Base-by-base conservation (phyloP, 2,797 vertebrate genomes). In the Mormyrus hasselquistii region DNA sequence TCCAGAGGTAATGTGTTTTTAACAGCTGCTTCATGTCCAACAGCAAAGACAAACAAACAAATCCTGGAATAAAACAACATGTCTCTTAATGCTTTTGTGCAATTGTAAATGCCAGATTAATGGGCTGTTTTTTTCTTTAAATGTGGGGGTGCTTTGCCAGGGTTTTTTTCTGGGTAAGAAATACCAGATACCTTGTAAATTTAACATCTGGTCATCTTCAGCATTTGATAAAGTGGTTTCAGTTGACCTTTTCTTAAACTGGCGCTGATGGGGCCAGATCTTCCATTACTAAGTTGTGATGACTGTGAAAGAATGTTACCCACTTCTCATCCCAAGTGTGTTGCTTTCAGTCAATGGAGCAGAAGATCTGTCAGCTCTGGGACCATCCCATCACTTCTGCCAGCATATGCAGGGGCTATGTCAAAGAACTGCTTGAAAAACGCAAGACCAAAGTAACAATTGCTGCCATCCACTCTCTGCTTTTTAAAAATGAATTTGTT, bases 1-100 rank as follows among this genome's bases (percentile, higher is more conserved):
- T 92, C 97, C 97, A 1, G 94, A 97, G 97, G 98, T 98, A 96
- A 89, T 16, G 57, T 10, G 84, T 44, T 44, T 25, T 53, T 38
- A 25, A 86, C 52, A 38, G 84, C 84, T 57, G 52, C 29, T 14
- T 87, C 86, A 59, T 34, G 34, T 87, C 34, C 29, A 38, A 59
- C 16, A 38, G 22, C 50, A 88, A 88, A 41, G 19, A 69, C n/a
- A 79, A 16, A 53, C 55, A 89, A 85, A 55, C 16, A 55, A 44
- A 22, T 52, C 47, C 85, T 25, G 41, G 10, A 14, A 65, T 85
- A 34, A 89, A 83, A 38, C 25, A 5, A 12, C 14, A n/a, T 47
- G 29, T 22, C 34, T 19, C 9, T 62, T 12, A 38, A 52, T 29
- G 34, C 44, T 62, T 22, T 19, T 34, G 52, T 53, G 52, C 29